phyloP scores from a whole-genome alignment of 2,888 invertebrate genomes.

The Brachyptera putata region DNA sequence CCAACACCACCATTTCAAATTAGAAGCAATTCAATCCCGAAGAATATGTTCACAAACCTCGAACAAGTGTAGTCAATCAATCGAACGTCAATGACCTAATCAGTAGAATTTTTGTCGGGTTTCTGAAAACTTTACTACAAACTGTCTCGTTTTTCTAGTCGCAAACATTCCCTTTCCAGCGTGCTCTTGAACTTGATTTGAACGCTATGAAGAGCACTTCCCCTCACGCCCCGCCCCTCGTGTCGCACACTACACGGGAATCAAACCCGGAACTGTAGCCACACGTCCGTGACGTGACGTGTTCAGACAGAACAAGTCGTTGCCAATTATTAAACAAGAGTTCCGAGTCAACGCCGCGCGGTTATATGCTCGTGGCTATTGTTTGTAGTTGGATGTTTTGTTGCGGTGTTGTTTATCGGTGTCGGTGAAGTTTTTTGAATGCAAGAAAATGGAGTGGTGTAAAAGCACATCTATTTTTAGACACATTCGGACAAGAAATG shows the following conservation, averaged over 20 bases:
- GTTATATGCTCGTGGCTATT: too few species aligned
- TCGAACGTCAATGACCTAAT: conserved; percentile 13
- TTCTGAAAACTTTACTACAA: not conserved
- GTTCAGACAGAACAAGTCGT: conserved; percentile 13
- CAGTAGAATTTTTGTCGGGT: not conserved
- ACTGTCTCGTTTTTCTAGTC: too few species aligned
- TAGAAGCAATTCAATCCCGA: too few species aligned
- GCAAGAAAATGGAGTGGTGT: too few species aligned
- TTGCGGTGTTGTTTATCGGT: too few species aligned
- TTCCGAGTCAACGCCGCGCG: not conserved
- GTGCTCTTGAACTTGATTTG: conserved; percentile 12
- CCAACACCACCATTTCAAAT: too few species aligned
- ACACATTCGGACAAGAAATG: too few species aligned
- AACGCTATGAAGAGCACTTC: not conserved
- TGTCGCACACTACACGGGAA: conserved; percentile 19
- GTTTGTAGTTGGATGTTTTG: too few species aligned
- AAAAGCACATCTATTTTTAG: too few species aligned
- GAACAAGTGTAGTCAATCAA: conserved; percentile 1
- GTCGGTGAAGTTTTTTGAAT: too few species aligned
- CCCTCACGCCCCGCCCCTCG: conserved; percentile 11
- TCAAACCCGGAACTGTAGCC: conserved; percentile 32
- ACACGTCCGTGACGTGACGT: conserved; percentile 29
- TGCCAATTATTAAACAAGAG: conserved; percentile 11
- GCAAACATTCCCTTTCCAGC: too few species aligned
- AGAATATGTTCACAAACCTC: too few species aligned